A percentile compares a stretch with the other conserved stretches of the same genome.
Evolutionary conservation across 2,113 vertebrate species (phyloP).

Genomic region (Epinephelus lanceolatus): DNA sequence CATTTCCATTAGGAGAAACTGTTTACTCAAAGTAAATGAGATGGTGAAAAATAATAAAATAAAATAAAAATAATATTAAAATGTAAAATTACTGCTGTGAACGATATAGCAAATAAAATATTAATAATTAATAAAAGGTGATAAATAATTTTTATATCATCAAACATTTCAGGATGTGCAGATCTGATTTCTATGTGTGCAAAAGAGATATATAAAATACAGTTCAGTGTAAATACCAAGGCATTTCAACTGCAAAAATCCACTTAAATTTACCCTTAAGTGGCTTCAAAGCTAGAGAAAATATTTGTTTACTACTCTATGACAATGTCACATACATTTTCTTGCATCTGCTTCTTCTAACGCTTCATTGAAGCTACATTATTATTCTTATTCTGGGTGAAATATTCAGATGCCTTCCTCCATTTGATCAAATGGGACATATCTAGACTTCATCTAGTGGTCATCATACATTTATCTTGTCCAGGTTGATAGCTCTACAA

Average conservation of each 20-base stretch:
- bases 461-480: neutral
- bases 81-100: no score
- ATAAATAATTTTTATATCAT: no score
- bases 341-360: neutral
- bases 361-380: conserved; percentile 79
- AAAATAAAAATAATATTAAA: no score
- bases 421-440: neutral
- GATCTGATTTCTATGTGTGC: no score
- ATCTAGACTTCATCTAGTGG: neutral
- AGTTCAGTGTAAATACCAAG: neutral
- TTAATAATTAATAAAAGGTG: no score
- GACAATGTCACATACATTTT: conserved; percentile 20
- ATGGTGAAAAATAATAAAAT: no score
- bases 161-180: no score
- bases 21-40: no score
- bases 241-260: neutral
- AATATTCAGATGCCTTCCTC: neutral
- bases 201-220: neutral
- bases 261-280: neutral
- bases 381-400: neutral
- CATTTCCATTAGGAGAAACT: no score
- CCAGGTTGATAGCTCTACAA: neutral
- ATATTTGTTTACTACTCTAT: neutral
- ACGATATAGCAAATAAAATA: no score
- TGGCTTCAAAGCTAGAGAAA: neutral